These are phyloP conservation scores for Deilephila porcellus DNA, from an alignment of 2,888 invertebrate species.

Conservation along the genomic window DNA sequence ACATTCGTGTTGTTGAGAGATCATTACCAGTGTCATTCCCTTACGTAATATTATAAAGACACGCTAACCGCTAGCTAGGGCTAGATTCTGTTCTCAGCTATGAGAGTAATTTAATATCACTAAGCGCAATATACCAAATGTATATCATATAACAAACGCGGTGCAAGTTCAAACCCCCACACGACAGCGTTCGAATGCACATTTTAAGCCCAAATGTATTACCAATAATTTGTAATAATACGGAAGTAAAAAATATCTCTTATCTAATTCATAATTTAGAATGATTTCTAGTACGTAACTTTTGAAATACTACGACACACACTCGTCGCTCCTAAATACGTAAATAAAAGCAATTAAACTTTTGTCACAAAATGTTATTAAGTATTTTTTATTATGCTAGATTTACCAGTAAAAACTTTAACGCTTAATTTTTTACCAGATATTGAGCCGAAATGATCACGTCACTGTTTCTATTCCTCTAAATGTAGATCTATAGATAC, in stretches of 20 bases:
- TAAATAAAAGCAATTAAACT: constrained; percentile 30
- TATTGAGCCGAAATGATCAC: constrained; percentile 65
- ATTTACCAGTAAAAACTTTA: constrained; percentile 66
- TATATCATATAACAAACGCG: constrained; percentile 59
- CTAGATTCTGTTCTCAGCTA: constrained; percentile 81
- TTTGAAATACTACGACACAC: constrained; percentile 60
- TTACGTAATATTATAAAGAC: constrained; percentile 59
- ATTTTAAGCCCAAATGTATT: constrained; percentile 63
- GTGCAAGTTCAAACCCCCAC: constrained; percentile 55
- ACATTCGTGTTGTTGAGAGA: constrained; percentile 48
- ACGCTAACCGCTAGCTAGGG: constrained; percentile 76
- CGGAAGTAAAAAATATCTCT: constrained; percentile 72
- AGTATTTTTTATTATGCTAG: constrained; percentile 47
- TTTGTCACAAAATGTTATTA: constrained; percentile 36
- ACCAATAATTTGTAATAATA: constrained; percentile 57
- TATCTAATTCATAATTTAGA: constrained; percentile 71
- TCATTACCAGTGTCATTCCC: constrained; percentile 53
- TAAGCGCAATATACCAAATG: constrained; percentile 74
- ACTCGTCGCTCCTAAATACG: constrained; percentile 60
- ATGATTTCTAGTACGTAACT: constrained; percentile 62
- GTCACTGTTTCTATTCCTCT: constrained; percentile 39
- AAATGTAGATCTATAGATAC: constrained; percentile 46
- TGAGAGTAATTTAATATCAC: constrained; percentile 80
- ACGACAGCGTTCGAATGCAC: constrained; percentile 55
- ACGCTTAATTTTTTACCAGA: constrained; percentile 56